Conservation (phyloP, 2,888 invertebrate species). For the Mythimna vitellina region DNA sequence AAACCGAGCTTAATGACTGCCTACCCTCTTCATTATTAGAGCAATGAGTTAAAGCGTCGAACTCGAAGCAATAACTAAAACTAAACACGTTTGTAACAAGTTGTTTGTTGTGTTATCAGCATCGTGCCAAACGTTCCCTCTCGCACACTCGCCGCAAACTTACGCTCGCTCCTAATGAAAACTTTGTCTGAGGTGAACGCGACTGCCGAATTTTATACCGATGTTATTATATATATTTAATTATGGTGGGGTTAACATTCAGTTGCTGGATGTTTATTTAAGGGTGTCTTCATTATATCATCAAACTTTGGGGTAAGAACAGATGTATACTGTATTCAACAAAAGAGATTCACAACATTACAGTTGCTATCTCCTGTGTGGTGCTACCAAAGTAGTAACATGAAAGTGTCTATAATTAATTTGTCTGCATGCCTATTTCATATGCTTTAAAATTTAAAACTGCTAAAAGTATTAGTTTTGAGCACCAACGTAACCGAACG, state of each 20-base stretch:
- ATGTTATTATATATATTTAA: constrained; percentile 64
- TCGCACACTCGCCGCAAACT: constrained; percentile 87
- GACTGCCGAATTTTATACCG: constrained; percentile 77
- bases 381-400: background rate
- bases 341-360: background rate
- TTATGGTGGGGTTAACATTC: constrained; percentile 35
- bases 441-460: background rate
- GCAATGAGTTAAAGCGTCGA: constrained; percentile 89
- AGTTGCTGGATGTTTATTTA: constrained; percentile 24
- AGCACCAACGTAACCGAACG: constrained; percentile 93
- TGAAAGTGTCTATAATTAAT: background rate
- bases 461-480: background rate
- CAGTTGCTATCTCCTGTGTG: background rate
- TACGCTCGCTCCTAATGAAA: constrained; percentile 86
- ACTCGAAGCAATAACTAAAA: constrained; percentile 89
- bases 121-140: constrained; percentile 86
- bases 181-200: constrained; percentile 84
- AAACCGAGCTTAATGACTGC: constrained; percentile 83
- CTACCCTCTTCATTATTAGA: constrained; percentile 87
- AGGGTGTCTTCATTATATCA: constrained; percentile 12
- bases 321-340: background rate
- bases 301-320: constrained; percentile 12
- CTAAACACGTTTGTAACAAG: constrained; percentile 91
- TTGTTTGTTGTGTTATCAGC: constrained; percentile 90
- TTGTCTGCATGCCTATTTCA: background rate